Conservation (phyloP, 2,888 invertebrate species). For the Coelinius sp. region DNA sequence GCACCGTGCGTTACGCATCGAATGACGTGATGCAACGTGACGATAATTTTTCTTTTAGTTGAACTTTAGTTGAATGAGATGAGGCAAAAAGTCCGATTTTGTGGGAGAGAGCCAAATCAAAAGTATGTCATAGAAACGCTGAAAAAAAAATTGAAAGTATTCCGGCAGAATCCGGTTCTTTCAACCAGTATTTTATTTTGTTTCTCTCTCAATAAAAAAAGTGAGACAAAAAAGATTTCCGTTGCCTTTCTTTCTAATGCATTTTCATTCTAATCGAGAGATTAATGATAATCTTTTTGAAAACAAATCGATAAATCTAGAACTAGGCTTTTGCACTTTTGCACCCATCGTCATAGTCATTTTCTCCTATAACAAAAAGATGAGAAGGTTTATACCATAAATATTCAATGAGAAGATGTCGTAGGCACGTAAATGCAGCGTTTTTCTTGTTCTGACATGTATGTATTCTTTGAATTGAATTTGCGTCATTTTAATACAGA, state of each 20-base stretch:
- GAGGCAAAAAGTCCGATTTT: background rate
- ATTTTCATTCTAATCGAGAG: background rate
- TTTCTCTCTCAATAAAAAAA: background rate
- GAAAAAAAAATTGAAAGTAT: constrained; percentile 13
- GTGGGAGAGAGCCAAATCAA: background rate
- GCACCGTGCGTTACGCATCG: constrained; percentile 14
- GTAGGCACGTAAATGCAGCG: background rate
- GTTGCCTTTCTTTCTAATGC: background rate
- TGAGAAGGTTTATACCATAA: background rate
- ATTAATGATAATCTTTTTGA: background rate
- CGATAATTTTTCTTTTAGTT: background rate
- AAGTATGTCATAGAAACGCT: constrained; percentile 6
- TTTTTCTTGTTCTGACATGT: background rate
- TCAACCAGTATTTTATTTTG: background rate
- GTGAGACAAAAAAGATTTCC: background rate
- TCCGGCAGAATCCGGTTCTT: constrained; percentile 11
- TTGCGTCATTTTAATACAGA: background rate
- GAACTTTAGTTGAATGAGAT: background rate
- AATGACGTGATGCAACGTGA: constrained; percentile 14
- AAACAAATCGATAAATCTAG: background rate
- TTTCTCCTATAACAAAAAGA: background rate
- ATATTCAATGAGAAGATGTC: background rate
- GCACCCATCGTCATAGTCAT: background rate
- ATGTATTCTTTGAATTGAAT: background rate
- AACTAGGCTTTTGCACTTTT: background rate